Percentiles rank a stretch among this genome's conserved stretches.
These are phyloP conservation scores for Paramormyrops kingsleyae DNA, from an alignment of 2,113 vertebrate genomes.

Conservation along the genomic window DNA sequence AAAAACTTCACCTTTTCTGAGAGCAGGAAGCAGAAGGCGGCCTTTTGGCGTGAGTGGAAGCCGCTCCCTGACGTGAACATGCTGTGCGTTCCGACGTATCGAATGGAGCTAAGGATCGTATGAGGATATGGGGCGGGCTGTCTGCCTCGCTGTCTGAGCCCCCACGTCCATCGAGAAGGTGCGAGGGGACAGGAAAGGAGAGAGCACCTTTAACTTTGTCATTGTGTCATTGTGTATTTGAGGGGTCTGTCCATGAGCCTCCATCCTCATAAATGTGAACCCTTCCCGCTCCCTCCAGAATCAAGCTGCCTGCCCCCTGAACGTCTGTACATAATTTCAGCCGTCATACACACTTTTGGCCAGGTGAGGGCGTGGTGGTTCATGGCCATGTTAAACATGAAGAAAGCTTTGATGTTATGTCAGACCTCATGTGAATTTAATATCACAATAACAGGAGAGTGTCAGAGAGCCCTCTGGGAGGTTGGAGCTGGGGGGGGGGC, in stretches of 20 bases:
- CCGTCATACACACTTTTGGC: background rate
- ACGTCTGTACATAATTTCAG: background rate
- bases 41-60: background rate
- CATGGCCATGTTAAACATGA: background rate
- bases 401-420: background rate
- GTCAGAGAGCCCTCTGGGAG: background rate
- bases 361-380: background rate
- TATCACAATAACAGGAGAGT: background rate
- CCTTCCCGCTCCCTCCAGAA: background rate
- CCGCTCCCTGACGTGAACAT: background rate
- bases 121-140: background rate
- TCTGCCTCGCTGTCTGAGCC: slow-evolving; percentile 4
- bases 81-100: background rate
- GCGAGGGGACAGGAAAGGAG: slow-evolving; percentile 54
- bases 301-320: background rate
- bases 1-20: background rate
- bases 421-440: background rate
- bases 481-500: too few species aligned
- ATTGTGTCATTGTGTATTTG: background rate
- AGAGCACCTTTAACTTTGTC: slow-evolving; percentile 11
- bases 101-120: background rate
- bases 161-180: slow-evolving; percentile 39
- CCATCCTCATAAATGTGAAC: background rate
- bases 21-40: background rate
- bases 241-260: background rate